phyloP scores from a whole-genome alignment of 2,113 vertebrate genomes.

The Pseudorhombus dupliciocellatus region DNA sequence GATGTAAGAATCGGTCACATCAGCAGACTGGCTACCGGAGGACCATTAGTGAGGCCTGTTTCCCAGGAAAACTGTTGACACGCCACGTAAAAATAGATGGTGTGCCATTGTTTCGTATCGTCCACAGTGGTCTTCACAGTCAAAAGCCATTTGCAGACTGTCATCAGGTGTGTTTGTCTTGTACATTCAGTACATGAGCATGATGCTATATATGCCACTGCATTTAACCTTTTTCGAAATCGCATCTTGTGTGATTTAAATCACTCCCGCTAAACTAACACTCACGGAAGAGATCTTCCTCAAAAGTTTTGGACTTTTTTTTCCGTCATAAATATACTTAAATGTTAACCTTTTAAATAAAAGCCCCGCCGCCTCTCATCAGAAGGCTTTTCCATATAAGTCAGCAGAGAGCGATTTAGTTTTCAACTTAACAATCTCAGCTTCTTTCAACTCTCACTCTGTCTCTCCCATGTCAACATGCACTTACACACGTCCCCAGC shows the following conservation, averaged over 20 bases:
- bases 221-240: conserved; percentile 16
- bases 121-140: not conserved
- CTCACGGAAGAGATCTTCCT: too few species aligned
- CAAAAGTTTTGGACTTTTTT: too few species aligned
- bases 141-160: not conserved
- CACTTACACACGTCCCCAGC: not conserved
- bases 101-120: conserved; percentile 19
- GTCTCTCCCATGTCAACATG: not conserved
- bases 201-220: conserved; percentile 11
- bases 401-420: not conserved
- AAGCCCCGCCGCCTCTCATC: not conserved
- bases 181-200: conserved; percentile 10
- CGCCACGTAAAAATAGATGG: conserved; percentile 25
- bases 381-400: not conserved
- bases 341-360: too few species aligned
- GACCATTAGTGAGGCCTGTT: conserved; percentile 45
- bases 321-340: not conserved
- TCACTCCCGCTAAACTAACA: too few species aligned
- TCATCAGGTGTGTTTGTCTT: not conserved
- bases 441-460: not conserved
- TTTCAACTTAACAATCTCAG: not conserved
- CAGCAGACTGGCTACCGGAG: conserved; percentile 47
- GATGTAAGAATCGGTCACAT: conserved; percentile 39
- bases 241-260: conserved; percentile 14
- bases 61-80: conserved; percentile 7